Conservation (phyloP, 35 echinoderm and acorn worm species). For the Lytechinus variegatus region DNA sequence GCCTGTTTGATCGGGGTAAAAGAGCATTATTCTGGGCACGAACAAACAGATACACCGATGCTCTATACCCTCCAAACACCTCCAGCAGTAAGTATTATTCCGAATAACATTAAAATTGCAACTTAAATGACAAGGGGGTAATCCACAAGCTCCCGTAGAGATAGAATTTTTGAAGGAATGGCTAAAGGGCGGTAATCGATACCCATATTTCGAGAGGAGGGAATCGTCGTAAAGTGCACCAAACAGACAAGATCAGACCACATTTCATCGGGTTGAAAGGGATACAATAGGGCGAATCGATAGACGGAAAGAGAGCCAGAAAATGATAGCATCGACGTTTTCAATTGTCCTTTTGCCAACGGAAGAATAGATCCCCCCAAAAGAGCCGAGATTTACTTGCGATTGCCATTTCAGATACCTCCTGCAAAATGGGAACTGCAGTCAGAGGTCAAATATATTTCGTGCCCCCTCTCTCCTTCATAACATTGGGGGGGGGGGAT, state of each 20-base stretch:
- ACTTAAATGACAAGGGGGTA: neutral
- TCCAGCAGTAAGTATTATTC: neutral
- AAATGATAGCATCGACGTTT: neutral
- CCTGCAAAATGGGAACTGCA: no score
- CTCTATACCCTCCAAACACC: neutral
- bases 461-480: no score
- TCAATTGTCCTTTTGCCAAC: neutral
- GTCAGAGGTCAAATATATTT: no score
- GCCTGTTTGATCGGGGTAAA: neutral
- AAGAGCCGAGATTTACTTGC: neutral
- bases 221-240: neutral
- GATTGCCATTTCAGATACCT: neutral
- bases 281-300: neutral
- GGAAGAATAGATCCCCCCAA: neutral
- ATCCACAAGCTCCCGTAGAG: neutral
- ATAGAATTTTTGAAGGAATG: neutral
- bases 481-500: no score
- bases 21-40: neutral
- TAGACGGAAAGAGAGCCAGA: neutral
- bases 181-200: neutral
- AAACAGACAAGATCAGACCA: neutral
- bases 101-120: conserved; percentile 9
- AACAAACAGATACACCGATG: neutral
- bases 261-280: neutral
- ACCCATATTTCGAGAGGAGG: neutral